Evolutionary conservation across 2,113 vertebrate genomes (phyloP).

Genomic region (Leucoraja erinaceus): DNA sequence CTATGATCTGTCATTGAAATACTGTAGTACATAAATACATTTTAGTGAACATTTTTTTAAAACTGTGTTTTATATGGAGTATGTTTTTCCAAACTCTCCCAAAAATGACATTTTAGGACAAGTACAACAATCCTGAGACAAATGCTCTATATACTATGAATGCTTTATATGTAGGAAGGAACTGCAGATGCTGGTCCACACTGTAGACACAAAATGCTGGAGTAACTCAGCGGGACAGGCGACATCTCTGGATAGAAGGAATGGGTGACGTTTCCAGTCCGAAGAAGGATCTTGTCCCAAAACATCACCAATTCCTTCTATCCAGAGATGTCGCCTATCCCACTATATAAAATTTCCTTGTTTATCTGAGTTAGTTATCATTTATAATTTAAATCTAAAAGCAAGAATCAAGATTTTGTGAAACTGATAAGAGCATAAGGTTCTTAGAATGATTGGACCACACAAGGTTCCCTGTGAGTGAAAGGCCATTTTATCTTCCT

Average conservation of each 20-base stretch:
- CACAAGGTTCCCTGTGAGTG: neutral
- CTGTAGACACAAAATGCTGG: too few species aligned
- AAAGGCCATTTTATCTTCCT: neutral
- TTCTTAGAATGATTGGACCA: neutral
- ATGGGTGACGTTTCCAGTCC: too few species aligned
- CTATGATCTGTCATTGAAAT: constrained; percentile 74
- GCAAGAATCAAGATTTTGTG: neutral
- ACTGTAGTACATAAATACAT: constrained; percentile 51
- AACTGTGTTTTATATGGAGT: neutral
- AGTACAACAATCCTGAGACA: neutral
- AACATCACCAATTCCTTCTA: too few species aligned
- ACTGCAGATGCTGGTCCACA: too few species aligned
- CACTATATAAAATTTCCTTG: too few species aligned
- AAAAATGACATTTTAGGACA: neutral
- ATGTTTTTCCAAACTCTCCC: neutral
- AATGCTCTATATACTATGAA: neutral
- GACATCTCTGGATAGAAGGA: too few species aligned
- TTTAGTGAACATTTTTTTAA: neutral
- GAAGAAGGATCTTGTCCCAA: too few species aligned
- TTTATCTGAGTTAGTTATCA: neutral
- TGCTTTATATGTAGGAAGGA: too few species aligned
- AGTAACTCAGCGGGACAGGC: too few species aligned
- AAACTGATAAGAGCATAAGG: neutral
- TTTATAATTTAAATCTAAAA: neutral
- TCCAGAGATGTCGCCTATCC: too few species aligned